These are phyloP conservation scores for Anguilla anguilla DNA, from an alignment of 2,797 vertebrate genomes.

Conservation along the genomic window DNA sequence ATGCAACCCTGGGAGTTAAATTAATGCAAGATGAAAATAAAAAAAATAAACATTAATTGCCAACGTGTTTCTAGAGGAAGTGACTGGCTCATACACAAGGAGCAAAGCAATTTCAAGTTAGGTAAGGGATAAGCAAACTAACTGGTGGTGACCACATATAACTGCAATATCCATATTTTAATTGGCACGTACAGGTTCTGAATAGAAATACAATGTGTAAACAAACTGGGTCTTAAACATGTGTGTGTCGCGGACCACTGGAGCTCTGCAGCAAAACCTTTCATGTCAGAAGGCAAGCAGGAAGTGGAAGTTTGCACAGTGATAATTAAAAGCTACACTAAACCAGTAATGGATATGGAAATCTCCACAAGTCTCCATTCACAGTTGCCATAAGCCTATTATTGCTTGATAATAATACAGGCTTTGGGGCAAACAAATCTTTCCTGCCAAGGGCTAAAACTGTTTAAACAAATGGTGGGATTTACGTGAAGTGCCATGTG, in stretches of 20 bases:
- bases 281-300: slow-evolving; percentile 57
- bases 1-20: slow-evolving; percentile 61
- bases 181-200: slow-evolving; percentile 9
- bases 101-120: slow-evolving; percentile 14
- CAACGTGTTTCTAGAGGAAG: slow-evolving; percentile 40
- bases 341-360: slow-evolving; percentile 52
- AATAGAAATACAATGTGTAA: slow-evolving; percentile 39
- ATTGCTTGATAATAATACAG: slow-evolving; percentile 40
- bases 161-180: slow-evolving; percentile 5
- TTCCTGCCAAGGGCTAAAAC: slow-evolving; percentile 36
- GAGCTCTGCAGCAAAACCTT: slow-evolving; percentile 43
- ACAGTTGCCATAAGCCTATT: slow-evolving; percentile 48
- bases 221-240: slow-evolving; percentile 44
- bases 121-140: slow-evolving; percentile 8
- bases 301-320: slow-evolving; percentile 58
- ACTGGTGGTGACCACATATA: not conserved
- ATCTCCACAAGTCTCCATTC: slow-evolving; percentile 45
- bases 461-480: slow-evolving; percentile 29
- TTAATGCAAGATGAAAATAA: slow-evolving; percentile 42
- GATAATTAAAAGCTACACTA: slow-evolving; percentile 64
- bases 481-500: slow-evolving; percentile 12
- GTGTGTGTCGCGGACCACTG: slow-evolving; percentile 41
- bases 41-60: slow-evolving; percentile 20
- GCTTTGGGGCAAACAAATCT: slow-evolving; percentile 40
- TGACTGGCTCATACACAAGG: slow-evolving; percentile 23